Base-by-base conservation (phyloP, 2,888 invertebrate species). In the Erynnis tages region DNA sequence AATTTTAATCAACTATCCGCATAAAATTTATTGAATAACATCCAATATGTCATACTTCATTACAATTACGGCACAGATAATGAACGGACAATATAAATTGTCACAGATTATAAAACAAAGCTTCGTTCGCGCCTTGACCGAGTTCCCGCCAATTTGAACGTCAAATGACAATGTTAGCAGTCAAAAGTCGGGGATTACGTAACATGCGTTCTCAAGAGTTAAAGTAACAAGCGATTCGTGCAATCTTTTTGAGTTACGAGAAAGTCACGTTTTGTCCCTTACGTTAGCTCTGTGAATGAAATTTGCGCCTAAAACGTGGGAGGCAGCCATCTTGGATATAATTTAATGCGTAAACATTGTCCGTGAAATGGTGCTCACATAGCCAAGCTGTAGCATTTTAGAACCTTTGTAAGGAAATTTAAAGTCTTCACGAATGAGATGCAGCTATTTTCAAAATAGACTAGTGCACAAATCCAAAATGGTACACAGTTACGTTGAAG, bases 111-210 rank as follows among this genome's bases (percentile, higher is more conserved):
- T 45, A 44, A 52, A 52, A 45, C 44, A 44, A 45, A 44, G 44
- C 35, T 45, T 21, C 37, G 37, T 14, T 14, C 44, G 29, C 40
- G 32, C 59, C 58, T 60, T 60, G 59, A 60, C 59, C 59, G 58
- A 52, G 30, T 60, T 60, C 59, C 59, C 59, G 58, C 41, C 48
- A 48, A 45, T 50, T 50, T 50, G 43, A 50, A 43, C 50, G 50
- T 43, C 49, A 41, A 41, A 49, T 49, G 41, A 49, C 49, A 49
- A 49, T 49, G 49, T 49, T 49, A 35, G 35, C 25, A 41, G 49
- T 49, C 40, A 49, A 49, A 49, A 40, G 11, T 55, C 48, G 27
- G 16, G 23, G 27, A 29, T 58, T 56, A 54, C 56, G 54, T 54
- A 58, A 59, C 10, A 23, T 46, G 27, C 21, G 25, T 45, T 44